These are phyloP conservation scores for Callinectes sapidus DNA, from an alignment of 2,888 invertebrate species.

Conservation along the genomic window DNA sequence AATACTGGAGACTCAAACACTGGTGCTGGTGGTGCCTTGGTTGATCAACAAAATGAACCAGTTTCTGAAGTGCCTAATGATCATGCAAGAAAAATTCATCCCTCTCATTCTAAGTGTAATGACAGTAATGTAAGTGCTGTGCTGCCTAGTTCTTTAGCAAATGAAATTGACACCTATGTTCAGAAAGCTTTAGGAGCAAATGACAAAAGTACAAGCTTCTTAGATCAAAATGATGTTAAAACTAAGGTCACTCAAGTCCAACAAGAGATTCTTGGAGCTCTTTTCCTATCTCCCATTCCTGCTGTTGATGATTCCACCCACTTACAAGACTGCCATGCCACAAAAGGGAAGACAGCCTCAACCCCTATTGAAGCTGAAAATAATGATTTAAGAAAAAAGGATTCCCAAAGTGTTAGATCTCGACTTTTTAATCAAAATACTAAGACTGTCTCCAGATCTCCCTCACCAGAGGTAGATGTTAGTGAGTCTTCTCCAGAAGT, in stretches of 20 bases:
- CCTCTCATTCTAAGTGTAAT: slow-evolving; percentile 47
- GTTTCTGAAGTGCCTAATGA: slow-evolving; percentile 59
- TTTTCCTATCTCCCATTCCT: slow-evolving; percentile 60
- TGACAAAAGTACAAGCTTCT: not conserved
- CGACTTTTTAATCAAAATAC: slow-evolving; percentile 30
- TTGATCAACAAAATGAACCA: slow-evolving; percentile 39
- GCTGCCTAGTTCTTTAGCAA: not conserved
- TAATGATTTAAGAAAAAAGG: not conserved
- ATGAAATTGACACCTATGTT: not conserved
- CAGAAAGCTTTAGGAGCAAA: not conserved
- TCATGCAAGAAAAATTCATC: slow-evolving; percentile 3
- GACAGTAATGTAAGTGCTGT: slow-evolving; percentile 43
- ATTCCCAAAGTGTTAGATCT: not conserved
- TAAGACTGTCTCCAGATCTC: slow-evolving; percentile 5
- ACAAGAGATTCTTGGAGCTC: slow-evolving; percentile 25
- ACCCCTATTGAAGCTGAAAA: slow-evolving; percentile 47
- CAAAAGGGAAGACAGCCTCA: slow-evolving; percentile 50
- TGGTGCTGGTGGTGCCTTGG: slow-evolving; percentile 56
- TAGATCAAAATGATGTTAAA: not conserved
- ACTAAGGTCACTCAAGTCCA: not conserved
- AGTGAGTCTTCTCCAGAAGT: slow-evolving; percentile 6
- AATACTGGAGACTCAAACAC: not conserved
- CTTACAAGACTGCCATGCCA: slow-evolving; percentile 36
- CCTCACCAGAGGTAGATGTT: not conserved
- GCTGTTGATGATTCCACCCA: slow-evolving; percentile 19